Base-by-base conservation (phyloP, 2,113 vertebrate species). In the Empidonax alnorum region DNA sequence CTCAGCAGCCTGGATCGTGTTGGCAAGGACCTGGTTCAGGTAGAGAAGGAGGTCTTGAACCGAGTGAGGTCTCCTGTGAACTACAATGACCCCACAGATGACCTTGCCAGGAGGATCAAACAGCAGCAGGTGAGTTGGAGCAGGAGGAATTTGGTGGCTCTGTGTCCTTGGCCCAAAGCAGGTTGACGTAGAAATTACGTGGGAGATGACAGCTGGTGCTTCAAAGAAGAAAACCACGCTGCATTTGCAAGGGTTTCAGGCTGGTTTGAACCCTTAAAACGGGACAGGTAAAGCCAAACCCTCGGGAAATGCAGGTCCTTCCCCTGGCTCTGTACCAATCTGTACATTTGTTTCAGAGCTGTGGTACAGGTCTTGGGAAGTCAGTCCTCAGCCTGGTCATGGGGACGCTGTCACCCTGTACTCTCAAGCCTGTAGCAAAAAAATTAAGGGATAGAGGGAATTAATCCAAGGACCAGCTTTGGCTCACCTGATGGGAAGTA, bases 61-160 rank as follows among this genome's bases (percentile, higher is more conserved):
- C 93, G 98, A 49, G 91, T 99, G 89, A 98, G 98, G 61, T 89
- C 98, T 20, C 99, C 99, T 14, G 96, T 99, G 89, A 98, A 95
- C 95, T 97, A 94, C 89, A 97, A 13, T 0, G 97, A 98, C 76
- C 98, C 99, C 3, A 69, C 95, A 10, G 97, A 97, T 35, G 99
- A 99, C 96, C 97, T 99, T 52, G 82, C 96, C 88, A 97, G 95
- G 28, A 98, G 98, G 91, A 97, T 99, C 93, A 98, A 93, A 75
- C 98, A 98, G 16, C 99, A 99, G 92, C 97, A 99, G 98, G 99
- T 99, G 92, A 33, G 44, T 1, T 56, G 67, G 66, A 66, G 69
- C 30, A 55, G 62, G 55, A 46, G 37, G n/a, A 41, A 47, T 18
- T n/a, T 53, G 61, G 77, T n/a, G 30, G 42, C 0, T 0, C 33